phyloP scores from a whole-genome alignment of 2,113 vertebrate genomes.

The Microcebus griseorufus region DNA sequence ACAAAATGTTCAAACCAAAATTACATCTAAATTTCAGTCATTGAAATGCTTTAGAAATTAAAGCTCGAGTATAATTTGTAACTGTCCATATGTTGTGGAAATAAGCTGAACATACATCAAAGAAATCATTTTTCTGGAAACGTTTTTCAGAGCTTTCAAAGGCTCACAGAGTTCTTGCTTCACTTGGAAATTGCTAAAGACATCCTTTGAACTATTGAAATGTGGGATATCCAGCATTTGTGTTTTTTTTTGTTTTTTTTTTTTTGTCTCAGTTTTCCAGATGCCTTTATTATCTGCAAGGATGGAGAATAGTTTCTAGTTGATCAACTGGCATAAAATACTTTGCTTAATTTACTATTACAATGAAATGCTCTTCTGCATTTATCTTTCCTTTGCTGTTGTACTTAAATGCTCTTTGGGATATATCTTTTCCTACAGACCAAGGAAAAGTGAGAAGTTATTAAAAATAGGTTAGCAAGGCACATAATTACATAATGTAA shows the following conservation, averaged over 20 bases:
- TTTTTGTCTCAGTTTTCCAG: not conserved
- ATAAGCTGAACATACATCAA: not conserved
- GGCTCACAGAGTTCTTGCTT: not conserved
- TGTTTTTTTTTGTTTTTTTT: not conserved
- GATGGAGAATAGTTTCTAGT: not conserved
- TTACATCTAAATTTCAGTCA: not conserved
- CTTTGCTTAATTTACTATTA: not conserved
- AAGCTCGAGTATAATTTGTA: not conserved
- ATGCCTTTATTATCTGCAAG: not conserved
- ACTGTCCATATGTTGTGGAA: constrained; percentile 24
- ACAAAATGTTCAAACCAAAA: constrained; percentile 28
- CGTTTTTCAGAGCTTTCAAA: constrained; percentile 11
- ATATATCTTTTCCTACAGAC: not conserved
- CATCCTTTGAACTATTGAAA: not conserved
- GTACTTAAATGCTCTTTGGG: not conserved
- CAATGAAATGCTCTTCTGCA: not conserved
- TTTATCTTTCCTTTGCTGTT: not conserved
- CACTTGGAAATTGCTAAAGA: not conserved
- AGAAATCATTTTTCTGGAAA: not conserved
- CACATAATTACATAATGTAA: not conserved
- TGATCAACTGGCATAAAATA: not conserved
- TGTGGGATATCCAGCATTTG: not conserved
- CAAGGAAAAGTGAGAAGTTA: not conserved
- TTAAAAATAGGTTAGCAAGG: not conserved
- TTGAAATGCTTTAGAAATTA: constrained; percentile 47